Base-by-base conservation (phyloP, 2,797 vertebrate species). In the Darevskia nairensis region DNA sequence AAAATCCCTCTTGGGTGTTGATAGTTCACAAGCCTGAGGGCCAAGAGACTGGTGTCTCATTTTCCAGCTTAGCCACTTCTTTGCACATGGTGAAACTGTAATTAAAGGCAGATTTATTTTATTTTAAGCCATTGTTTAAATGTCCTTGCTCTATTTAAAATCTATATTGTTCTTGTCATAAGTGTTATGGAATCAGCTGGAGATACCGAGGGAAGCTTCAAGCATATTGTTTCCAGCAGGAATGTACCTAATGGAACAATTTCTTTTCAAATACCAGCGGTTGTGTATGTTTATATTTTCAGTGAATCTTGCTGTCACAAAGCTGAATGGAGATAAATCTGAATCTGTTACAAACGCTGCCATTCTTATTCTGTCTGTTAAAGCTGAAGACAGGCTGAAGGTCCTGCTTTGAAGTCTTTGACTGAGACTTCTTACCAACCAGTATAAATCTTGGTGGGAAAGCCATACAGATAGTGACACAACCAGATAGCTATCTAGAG, bases 201-300 rank as follows among this genome's bases (percentile, higher is more conserved):
- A 25, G 7, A 23, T 88, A 25, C 29, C 72, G 7, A 2, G 15
- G 19, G 77, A 87, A 80, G 25, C 89, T 90, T 87, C 5, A 69
- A n/a, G 80, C 3, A 0, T 6, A 23, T 2, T 0, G 87, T 91
- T 90, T 84, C 61, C 69, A 29, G 21, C 75, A 85, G 9, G 19
- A 0, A 61, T 84, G 74, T 10, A 3, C 3, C 23, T 89, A 88
- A 80, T 25, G 1, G 84, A 82, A 3, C 1, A 11, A 32, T 66
- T 79, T 84, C 15, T 82, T 68, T 85, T 71, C 80, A 15, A 19
- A 64, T 86, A 6, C 27, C 66, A 88, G 81, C 83, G 84, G 64
- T 71, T 92, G 13, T 68, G 19, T 10, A 2, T 71, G 35, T 72
- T 93, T 23, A 21, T 89, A 90, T 83, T 74, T 77, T 81, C 77